Percentiles rank a stretch among this genome's conserved stretches.
Evolutionary conservation across 2,113 vertebrate species (phyloP).

Genomic region (Dipodomys ordii): DNA sequence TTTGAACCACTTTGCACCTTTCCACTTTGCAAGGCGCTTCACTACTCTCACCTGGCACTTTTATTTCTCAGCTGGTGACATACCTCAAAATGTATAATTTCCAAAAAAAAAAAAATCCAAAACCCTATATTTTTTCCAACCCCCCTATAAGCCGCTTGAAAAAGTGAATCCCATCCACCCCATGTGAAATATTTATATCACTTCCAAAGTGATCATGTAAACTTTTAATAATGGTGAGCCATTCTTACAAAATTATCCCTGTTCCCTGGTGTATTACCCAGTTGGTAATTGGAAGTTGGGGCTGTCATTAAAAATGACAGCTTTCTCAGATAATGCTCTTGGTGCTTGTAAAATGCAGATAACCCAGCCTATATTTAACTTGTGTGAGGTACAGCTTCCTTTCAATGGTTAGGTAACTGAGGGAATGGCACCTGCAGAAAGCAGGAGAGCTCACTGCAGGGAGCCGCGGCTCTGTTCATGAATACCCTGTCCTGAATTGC

Average conservation of each 20-base stretch:
- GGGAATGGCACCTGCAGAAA: constrained; percentile 51
- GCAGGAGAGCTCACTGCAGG: constrained; percentile 11
- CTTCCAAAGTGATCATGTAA: constrained; percentile 85
- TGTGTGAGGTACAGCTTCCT: constrained; percentile 84
- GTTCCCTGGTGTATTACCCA: constrained; percentile 87
- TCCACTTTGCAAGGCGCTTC: neutral
- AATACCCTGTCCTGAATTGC: constrained; percentile 56
- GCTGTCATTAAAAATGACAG: constrained; percentile 92
- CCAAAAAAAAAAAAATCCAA: constrained; percentile 50
- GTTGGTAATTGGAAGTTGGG: constrained; percentile 89
- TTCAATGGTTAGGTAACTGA: constrained; percentile 79
- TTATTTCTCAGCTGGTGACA: constrained; percentile 1
- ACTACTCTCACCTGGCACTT: no score
- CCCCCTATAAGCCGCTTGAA: constrained; percentile 63
- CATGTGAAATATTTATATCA: constrained; percentile 85
- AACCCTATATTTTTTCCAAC: constrained; percentile 52
- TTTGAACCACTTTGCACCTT: constrained; percentile 8
- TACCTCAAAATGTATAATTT: constrained; percentile 66
- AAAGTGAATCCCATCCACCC: constrained; percentile 81
- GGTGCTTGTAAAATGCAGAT: constrained; percentile 89
- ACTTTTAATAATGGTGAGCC: constrained; percentile 85
- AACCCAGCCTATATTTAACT: constrained; percentile 90
- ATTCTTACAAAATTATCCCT: constrained; percentile 79
- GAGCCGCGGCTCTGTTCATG: constrained; percentile 53
- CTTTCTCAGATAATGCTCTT: constrained; percentile 88